Percentiles rank a stretch among this genome's conserved stretches.
Conservation (phyloP, 2,113 vertebrate species). For the Calypte anna region DNA sequence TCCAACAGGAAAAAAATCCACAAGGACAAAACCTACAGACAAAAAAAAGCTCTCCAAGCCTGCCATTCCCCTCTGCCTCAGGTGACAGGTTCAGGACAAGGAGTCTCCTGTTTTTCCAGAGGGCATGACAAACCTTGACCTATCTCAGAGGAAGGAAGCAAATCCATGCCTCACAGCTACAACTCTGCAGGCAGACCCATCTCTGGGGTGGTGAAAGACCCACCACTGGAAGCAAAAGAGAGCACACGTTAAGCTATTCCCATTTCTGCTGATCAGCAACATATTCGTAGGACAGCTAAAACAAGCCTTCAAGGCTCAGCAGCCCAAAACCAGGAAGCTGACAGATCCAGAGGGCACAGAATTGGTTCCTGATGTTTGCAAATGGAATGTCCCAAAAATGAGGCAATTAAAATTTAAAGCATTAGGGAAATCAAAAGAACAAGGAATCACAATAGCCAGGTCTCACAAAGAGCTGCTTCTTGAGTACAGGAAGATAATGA, state of each 20-base stretch:
- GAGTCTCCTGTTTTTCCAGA: accelerated
- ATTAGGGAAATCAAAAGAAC: slow-evolving; percentile 26
- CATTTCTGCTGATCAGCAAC: slow-evolving; percentile 12
- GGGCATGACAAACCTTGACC: neutral
- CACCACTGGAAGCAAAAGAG: neutral
- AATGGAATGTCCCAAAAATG: neutral
- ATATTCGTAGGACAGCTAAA: neutral
- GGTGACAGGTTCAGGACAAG: neutral
- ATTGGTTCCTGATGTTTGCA: neutral
- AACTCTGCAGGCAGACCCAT: neutral
- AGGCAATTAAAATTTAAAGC: slow-evolving; percentile 13
- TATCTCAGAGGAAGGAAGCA: neutral
- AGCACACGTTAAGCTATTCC: neutral
- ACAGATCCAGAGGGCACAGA: neutral
- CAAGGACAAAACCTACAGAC: neutral
- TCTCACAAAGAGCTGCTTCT: slow-evolving; percentile 43
- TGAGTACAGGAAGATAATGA: slow-evolving; percentile 23
- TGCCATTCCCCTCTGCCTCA: neutral
- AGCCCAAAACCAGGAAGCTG: neutral
- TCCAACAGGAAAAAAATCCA: neutral
- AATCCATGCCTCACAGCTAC: neutral
- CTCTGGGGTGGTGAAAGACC: neutral
- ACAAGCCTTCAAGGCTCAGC: neutral
- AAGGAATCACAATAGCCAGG: slow-evolving; percentile 30
- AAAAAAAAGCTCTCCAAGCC: neutral